These are phyloP conservation scores for Archips xylosteana DNA, from an alignment of 2,888 invertebrate genomes.

Conservation along the genomic window DNA sequence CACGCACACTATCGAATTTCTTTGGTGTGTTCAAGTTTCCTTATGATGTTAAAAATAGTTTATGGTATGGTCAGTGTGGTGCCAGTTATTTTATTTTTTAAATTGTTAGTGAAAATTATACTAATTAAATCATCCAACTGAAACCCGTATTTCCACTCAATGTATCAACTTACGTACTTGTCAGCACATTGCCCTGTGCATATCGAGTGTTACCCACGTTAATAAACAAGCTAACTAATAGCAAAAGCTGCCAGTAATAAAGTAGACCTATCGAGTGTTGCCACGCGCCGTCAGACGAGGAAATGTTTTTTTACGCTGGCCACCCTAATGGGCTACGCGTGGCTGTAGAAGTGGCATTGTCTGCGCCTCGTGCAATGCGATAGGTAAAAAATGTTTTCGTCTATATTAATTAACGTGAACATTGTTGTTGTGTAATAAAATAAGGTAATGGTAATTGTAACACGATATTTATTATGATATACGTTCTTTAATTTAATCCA, in stretches of 20 bases:
- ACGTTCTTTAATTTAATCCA: not conserved
- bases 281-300: conserved; percentile 64
- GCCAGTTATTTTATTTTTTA: not conserved
- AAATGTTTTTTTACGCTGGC: conserved; percentile 62
- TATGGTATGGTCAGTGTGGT: too few species aligned
- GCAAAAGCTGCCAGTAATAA: conserved; percentile 70
- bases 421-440: not conserved
- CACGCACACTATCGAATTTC: too few species aligned
- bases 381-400: conserved; percentile 41
- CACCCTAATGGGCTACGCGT: conserved; percentile 75
- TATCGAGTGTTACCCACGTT: conserved; percentile 40
- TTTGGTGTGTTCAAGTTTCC: too few species aligned
- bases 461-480: not conserved
- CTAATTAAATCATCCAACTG: not conserved
- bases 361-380: conserved; percentile 48
- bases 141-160: conserved; percentile 1
- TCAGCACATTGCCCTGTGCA: conserved; percentile 17
- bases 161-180: conserved; percentile 6
- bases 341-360: conserved; percentile 70
- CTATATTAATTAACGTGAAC: conserved; percentile 32
- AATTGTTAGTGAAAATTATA: not conserved
- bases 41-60: too few species aligned
- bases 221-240: conserved; percentile 68
- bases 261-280: conserved; percentile 76
- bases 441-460: not conserved